phyloP scores from a whole-genome alignment of 2,888 invertebrate species.

The Drosophila koepferae region DNA sequence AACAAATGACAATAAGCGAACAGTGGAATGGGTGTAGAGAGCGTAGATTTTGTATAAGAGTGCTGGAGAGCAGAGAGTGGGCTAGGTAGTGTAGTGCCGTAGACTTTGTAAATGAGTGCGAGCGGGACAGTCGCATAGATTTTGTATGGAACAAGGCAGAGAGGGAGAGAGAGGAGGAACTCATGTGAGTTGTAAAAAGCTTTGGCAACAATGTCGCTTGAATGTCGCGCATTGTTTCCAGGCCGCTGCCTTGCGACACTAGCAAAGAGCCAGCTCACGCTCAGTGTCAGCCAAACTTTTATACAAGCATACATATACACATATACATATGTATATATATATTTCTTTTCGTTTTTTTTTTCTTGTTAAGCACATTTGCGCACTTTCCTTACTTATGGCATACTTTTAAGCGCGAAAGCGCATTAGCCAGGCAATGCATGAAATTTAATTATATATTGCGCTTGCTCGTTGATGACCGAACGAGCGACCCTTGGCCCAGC shows the following conservation, averaged over 20 bases:
- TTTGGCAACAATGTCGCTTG: slow-evolving; percentile 81
- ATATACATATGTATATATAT: slow-evolving; percentile 7
- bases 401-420: slow-evolving; percentile 77
- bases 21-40: not conserved
- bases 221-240: slow-evolving; percentile 81
- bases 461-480: slow-evolving; percentile 42
- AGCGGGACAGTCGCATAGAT: not conserved
- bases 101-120: not conserved
- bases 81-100: not conserved
- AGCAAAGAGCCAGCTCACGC: slow-evolving; percentile 22
- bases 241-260: slow-evolving; percentile 67
- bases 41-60: slow-evolving; percentile 4
- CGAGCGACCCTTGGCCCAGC: not conserved
- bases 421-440: slow-evolving; percentile 81
- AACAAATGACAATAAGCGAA: slow-evolving; percentile 68
- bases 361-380: slow-evolving; percentile 78
- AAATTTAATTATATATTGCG: slow-evolving; percentile 75
- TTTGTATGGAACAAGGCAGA: not conserved
- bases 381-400: slow-evolving; percentile 74
- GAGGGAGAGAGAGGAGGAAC: slow-evolving; percentile 24
- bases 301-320: not conserved
- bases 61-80: not conserved
- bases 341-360: not conserved
- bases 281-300: slow-evolving; percentile 51
- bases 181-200: slow-evolving; percentile 80